Percentiles rank a stretch among this genome's conserved stretches.
phyloP scores from a whole-genome alignment of 2,888 invertebrate species.

The Cephus sareptanus region DNA sequence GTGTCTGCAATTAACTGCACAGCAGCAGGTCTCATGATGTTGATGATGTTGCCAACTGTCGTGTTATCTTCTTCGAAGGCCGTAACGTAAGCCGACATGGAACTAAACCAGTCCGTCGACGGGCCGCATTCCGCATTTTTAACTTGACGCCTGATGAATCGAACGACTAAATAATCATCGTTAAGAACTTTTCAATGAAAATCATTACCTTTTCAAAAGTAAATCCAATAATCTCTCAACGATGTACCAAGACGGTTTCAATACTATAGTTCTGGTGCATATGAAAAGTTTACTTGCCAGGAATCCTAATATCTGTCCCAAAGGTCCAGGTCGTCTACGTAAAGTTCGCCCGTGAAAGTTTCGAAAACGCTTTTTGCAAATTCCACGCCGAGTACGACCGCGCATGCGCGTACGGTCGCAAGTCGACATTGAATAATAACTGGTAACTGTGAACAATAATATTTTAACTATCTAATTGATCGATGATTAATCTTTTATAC shows the following conservation, averaged over 20 bases:
- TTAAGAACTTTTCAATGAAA: background rate
- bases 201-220: constrained; percentile 42
- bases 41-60: constrained; percentile 45
- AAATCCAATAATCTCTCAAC: constrained; percentile 43
- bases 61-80: constrained; percentile 40
- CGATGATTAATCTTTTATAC: too few relatives aligned
- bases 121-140: constrained; percentile 43
- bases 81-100: constrained; percentile 34
- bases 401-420: constrained; percentile 28
- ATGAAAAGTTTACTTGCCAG: constrained; percentile 42
- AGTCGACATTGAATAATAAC: constrained; percentile 41
- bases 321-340: constrained; percentile 48
- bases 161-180: constrained; percentile 9
- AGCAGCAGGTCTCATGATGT: constrained; percentile 47
- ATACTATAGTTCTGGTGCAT: constrained; percentile 46
- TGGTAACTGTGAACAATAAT: constrained; percentile 31
- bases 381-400: constrained; percentile 28
- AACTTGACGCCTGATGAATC: constrained; percentile 35
- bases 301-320: constrained; percentile 49
- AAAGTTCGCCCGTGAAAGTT: constrained; percentile 33
- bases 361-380: constrained; percentile 46
- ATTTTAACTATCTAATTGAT: background rate
- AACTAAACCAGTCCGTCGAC: constrained; percentile 32
- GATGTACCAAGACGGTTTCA: constrained; percentile 49
- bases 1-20: constrained; percentile 56